A percentile compares a stretch with the other conserved stretches of the same genome.
Evolutionary conservation across 2,113 vertebrate species (phyloP).

Genomic region (Callochromis pleurospilus): DNA sequence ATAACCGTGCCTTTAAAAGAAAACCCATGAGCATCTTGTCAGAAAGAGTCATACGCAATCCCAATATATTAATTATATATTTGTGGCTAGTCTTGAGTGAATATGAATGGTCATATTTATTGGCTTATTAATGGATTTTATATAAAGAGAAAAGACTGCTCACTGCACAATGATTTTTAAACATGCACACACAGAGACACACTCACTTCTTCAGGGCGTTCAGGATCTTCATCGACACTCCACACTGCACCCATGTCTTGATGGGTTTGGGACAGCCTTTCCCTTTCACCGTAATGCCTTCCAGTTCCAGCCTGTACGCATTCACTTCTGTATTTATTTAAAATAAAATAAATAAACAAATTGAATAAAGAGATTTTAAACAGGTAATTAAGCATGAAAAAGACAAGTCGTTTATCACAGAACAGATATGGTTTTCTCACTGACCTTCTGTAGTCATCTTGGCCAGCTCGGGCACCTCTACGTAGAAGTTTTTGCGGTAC

Average conservation of each 20-base stretch:
- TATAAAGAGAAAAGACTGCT: background rate
- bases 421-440: background rate
- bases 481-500: conserved; percentile 96
- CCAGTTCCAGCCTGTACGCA: conserved; percentile 85
- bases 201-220: conserved; percentile 93
- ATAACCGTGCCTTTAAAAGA: conserved; percentile 81
- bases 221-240: conserved; percentile 98
- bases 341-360: background rate
- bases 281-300: conserved; percentile 92
- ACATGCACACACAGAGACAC: conserved; percentile 15
- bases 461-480: conserved; percentile 94
- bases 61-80: background rate
- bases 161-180: background rate
- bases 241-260: conserved; percentile 98
- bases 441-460: conserved; percentile 90
- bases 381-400: background rate
- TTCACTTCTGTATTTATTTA: conserved; percentile 77
- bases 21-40: background rate
- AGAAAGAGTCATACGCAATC: background rate
- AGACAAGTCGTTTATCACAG: accelerated
- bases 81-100: background rate
- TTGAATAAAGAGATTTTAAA: background rate
- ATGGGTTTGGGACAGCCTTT: conserved; percentile 98
- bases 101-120: background rate
- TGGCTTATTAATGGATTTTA: background rate